phyloP scores from a whole-genome alignment of 2,888 invertebrate species.

The Diarsia brunnea region DNA sequence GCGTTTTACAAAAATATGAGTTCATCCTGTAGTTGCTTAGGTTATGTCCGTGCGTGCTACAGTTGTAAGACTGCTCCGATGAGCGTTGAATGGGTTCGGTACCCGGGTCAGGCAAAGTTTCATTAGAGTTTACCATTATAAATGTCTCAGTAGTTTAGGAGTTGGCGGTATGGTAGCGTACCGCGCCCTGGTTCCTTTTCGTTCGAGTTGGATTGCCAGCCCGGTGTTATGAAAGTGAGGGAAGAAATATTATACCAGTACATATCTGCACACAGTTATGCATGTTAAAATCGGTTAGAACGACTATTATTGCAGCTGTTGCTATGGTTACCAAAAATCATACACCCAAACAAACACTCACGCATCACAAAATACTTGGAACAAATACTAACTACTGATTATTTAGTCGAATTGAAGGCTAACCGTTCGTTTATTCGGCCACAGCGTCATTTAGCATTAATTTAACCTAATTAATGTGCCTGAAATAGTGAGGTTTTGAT shows the following conservation, averaged over 20 bases:
- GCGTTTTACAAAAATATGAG: no score
- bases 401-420: constrained; percentile 46
- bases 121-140: not conserved
- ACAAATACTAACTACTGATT: constrained; percentile 27
- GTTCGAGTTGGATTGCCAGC: not conserved
- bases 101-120: not conserved
- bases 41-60: no score
- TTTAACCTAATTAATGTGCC: constrained; percentile 43
- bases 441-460: constrained; percentile 51
- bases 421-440: constrained; percentile 36
- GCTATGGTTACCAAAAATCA: not conserved
- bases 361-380: constrained; percentile 9
- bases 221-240: not conserved
- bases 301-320: not conserved
- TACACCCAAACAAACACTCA: not conserved
- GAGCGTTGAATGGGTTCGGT: no score
- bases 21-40: no score
- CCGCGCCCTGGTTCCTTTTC: not conserved
- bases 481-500: constrained; percentile 47
- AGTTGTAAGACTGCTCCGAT: no score
- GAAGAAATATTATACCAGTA: not conserved
- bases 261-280: not conserved
- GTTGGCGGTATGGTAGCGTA: not conserved
- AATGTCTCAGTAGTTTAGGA: not conserved
- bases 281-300: not conserved